Evolutionary conservation across 2,888 invertebrate genomes (phyloP), one percentile per base, ranked within the genome.

Genomic region (Camponotus fellah): DNA sequence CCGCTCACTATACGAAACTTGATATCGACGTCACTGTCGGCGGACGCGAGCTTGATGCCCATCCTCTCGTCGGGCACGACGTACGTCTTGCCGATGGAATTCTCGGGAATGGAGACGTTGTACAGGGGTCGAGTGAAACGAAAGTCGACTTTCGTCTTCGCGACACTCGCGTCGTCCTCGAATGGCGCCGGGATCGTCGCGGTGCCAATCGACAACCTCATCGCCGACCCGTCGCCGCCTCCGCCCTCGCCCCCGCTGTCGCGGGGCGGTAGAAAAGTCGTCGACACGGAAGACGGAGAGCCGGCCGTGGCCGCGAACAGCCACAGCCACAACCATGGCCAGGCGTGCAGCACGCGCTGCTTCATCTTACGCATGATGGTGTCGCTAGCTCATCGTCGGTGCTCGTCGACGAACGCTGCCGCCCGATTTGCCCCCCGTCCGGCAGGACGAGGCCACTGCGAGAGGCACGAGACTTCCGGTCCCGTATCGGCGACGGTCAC

Each of bases 21-120:
- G 71, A 99, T 96, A 89, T 97, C 96, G 58, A 95, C 94, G 53
- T 95, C 93, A 43, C 66, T 58, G 17, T 84, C 84, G 10, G 68
- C 89, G 21, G 89, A 89, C 34, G 93, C 95, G 85, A 97, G 94
- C 85, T 95, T 95, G 88, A 99, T 97, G 86, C 99, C 99, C 96
- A 98, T 98, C 91, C 97, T 97, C 81, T 97, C 96, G 90, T 97
- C 97, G 88, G 97, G 97, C 85, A 96, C 96, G 64, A 97, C 97
- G 95, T 97, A 98, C n/a, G 98, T 98, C 95, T 98, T 98, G 85
- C 98, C 98, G 85, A 98, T 96, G 91, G 98, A 98, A 96, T 99
- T 99, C 95, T 99, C 99, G 83, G 98, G 97, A 92, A 99, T 97
- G 94, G 97, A 97, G 92, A 98, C 97, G 96, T 99, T 98, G 96